These are phyloP conservation scores for Spatulosminthurus flaviceps DNA, from an alignment of 2,888 invertebrate genomes.

Conservation along the genomic window DNA sequence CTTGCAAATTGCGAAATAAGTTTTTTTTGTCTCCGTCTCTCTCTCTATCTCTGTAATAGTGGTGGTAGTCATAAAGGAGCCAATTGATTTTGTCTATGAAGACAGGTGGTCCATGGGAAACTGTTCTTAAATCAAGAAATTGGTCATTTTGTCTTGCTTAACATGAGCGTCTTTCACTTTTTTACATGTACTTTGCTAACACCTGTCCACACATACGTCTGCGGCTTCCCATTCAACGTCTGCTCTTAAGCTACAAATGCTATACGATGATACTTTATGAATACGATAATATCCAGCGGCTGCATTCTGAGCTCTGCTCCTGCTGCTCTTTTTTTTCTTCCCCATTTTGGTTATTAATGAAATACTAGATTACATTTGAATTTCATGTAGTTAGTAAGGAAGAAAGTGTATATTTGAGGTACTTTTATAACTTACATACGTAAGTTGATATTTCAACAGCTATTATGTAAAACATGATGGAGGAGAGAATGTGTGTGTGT, in stretches of 20 bases:
- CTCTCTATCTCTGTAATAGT: too few species aligned
- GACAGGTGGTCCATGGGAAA: constrained; percentile 38
- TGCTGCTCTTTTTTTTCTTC: constrained; percentile 35
- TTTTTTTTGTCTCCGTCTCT: constrained; percentile 18
- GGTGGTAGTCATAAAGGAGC: background rate
- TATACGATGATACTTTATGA: background rate
- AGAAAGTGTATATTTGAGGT: too few species aligned
- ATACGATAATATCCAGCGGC: constrained; percentile 6
- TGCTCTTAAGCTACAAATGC: too few species aligned
- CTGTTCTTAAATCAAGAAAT: constrained; percentile 36
- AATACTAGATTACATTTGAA: constrained; percentile 39
- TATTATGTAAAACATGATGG: background rate
- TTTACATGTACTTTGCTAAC: constrained; percentile 6
- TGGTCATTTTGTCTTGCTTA: constrained; percentile 37
- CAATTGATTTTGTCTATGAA: constrained; percentile 21
- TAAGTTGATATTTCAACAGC: background rate
- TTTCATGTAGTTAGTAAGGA: constrained; percentile 19
- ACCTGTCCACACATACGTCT: constrained; percentile 34
- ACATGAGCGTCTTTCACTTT: constrained; percentile 2
- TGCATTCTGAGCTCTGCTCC: too few species aligned
- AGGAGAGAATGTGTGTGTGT: constrained; percentile 19
- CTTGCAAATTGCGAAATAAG: constrained; percentile 33
- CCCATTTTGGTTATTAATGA: constrained; percentile 24
- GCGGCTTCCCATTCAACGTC: constrained; percentile 18
- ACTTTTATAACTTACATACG: constrained; percentile 2